Evolutionary conservation across 2,888 invertebrate genomes (phyloP), one percentile per base, ranked within the genome.

Genomic region (Hydraecia micacea): DNA sequence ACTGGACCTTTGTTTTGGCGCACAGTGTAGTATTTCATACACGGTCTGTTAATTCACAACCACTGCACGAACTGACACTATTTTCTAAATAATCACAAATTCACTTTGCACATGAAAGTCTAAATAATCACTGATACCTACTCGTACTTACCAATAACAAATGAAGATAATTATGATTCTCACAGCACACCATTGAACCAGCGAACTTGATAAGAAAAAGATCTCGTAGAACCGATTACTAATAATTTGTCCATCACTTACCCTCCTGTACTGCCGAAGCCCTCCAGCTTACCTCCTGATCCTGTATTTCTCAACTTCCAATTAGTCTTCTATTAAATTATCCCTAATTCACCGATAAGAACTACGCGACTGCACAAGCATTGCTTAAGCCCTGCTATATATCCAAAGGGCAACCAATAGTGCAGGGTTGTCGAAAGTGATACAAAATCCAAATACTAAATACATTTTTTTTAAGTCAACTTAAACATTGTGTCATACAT

Each of bases 361-460:
- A 49, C 46, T 66, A 75, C 13, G n/a, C 70, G 63, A 80, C 78
- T 77, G 83, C 49, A n/a, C 66, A 28, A 7, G 21, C 67, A 62
- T 80, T 81, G 58, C 82, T 25, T 62, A 83, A 79, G 74, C 65
- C 77, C 71, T 75, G 80, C 82, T 81, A 81, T 86, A 88, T 82
- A 89, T 71, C 71, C 36, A 79, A 84, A 83, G 74, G 84, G 83
- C 82, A 68, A 39, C 7, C 55, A 73, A 67, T 63, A 67, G 4
- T n/a, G 1, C 69, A 85, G 75, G 81, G 80, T 69, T 84, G 82
- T 76, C 84, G 81, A 86, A 83, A 88, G 15, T 42, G 39, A 25
- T 25, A 52, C 52, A 21, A 52, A 52, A 52, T 52, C 21, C 21
- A 52, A 21, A 21, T 52, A 52, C 52, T 21, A 21, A 49, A 18